Base-by-base conservation (phyloP, 2,888 invertebrate species). In the Villa cingulata region DNA sequence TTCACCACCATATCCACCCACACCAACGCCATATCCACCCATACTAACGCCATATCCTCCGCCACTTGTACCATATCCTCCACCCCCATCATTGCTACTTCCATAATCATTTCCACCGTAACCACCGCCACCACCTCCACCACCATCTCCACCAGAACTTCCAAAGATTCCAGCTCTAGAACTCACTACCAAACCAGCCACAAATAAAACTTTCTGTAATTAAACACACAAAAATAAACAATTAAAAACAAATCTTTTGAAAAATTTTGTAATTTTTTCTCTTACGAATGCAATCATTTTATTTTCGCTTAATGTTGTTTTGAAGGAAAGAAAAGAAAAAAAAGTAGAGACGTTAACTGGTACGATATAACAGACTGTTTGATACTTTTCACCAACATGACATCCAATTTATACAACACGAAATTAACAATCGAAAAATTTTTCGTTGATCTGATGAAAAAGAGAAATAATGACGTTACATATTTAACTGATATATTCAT, bases 251-350 rank as follows among this genome's bases (percentile, higher is more conserved):
- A 23, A 6, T 23, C 7, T 6, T 23, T 23, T 23, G 23, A 23
- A 23, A 23, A 23, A 23, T 6, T 6, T 7, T n/a, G n/a, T n/a
- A n/a, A n/a, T n/a, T n/a, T n/a, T n/a, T n/a, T n/a, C 48, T 46
- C 51, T 51, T 51, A 51, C 51, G 45, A 51, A 51, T 43, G 51
- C 51, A 44, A 51, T 51, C 51, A 51, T 51, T 51, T 48, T 38
- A 27, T 37, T 37, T 23, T n/a, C 5, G 40, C 46, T 43, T 51
- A 46, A 36, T 34, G 40, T 20, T 16, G 15, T 36, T 32, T 32
- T 23, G 7, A 7, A 23, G 23, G 23, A 23, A 6, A 23, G 37
- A 32, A 18, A 23, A 40, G 23, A 10, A 36, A 23, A 23, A 23
- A 23, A 23, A 4, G 4, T 6, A 5, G 12, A 32, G 7, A 23